Base-by-base conservation (phyloP, 1,140 invertebrate genomes). In the Nasonia longicornis region DNA sequence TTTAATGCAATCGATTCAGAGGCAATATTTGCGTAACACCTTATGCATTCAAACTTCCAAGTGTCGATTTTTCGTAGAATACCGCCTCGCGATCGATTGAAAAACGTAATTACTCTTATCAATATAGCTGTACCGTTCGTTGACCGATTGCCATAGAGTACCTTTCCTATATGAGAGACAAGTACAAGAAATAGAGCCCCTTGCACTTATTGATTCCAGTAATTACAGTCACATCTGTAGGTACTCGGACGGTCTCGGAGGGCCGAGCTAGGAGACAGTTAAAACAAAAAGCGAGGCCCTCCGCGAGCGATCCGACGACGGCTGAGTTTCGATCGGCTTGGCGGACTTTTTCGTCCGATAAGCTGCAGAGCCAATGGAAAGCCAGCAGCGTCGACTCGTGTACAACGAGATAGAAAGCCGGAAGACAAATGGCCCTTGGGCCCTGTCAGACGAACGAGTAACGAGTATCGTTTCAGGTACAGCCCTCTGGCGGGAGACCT, bases 401-500 rank as follows among this genome's bases (percentile, higher is more conserved):
- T 0, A 78, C 14, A 42, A 26, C 26, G 26, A 52, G 3, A 52
- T 52, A 52, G 48, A 16, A 52, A 52, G 16, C 12, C 48, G 52
- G 4, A 20, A 58, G 16, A 58, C 16, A 58, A 7, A n/a, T 58
- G 52, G 52, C 16, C 52, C 52, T 20, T 58, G 38, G n/a, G 3
- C 70, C 70, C 31, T 31, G 38, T 45, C 16, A 42, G 70, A n/a
- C 31, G 38, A 74, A 29, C 29, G 90, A 90, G 85, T 70, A 77
- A 83, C 67, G 48, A 73, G 42, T 26, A 63, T 80, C 87, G 88
- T 90, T 92, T 77, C 91, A 96, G 97, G 92, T 99, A 98, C 93
- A 98, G 97, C 87, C 97, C 97, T 86, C 92, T 98, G 90, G 96
- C 97, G 86, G 96, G 96, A 89, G 97, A 98, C 91, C 92, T 97